Evolutionary conservation across 2,888 invertebrate species (phyloP).

Genomic region (Drosophila falleni): DNA sequence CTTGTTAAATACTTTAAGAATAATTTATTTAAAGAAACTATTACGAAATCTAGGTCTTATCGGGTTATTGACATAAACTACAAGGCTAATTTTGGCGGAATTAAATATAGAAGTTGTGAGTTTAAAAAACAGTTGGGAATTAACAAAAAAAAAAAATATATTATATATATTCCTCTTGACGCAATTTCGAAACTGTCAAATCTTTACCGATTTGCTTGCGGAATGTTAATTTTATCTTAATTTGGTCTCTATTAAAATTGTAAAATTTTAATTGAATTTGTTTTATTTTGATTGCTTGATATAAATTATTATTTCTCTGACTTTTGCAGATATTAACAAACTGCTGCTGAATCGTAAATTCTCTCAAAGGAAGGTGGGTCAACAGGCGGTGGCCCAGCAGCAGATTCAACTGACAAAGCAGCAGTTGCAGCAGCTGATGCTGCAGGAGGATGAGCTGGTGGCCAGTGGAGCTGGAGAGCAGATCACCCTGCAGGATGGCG

Average conservation of each 20-base stretch:
- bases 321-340: slow-evolving; percentile 82
- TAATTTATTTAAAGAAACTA: neutral
- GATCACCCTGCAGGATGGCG: slow-evolving; percentile 54
- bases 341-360: slow-evolving; percentile 83
- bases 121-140: no score
- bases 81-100: neutral
- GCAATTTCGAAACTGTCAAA: no score
- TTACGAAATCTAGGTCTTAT: neutral
- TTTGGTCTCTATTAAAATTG: no score
- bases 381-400: slow-evolving; percentile 76
- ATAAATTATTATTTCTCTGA: neutral
- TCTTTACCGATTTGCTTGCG: no score
- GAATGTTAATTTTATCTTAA: no score
- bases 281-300: neutral
- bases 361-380: slow-evolving; percentile 83
- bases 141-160: no score
- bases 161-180: no score
- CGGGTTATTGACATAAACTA: neutral
- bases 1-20: neutral
- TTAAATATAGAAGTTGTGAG: no score
- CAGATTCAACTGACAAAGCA: slow-evolving; percentile 83
- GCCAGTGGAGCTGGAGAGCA: slow-evolving; percentile 59
- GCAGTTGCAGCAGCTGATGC: slow-evolving; percentile 71
- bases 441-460: slow-evolving; percentile 78
- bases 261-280: no score